phyloP scores from a whole-genome alignment of 2,888 invertebrate genomes.

The Liopterus haemorrhoidalis region DNA sequence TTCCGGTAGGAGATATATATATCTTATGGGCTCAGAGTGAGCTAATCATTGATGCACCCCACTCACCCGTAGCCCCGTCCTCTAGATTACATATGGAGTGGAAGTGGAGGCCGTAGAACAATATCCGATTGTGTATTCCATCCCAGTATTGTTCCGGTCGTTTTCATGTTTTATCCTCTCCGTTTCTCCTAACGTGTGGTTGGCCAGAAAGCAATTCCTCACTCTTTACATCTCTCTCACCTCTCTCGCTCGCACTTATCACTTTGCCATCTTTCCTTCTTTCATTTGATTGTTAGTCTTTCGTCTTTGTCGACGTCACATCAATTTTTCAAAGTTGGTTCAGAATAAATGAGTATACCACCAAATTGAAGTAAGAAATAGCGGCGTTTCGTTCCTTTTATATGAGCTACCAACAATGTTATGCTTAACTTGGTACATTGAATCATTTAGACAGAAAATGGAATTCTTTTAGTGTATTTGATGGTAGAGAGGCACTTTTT shows the following conservation, averaged over 20 bases:
- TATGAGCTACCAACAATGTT: slow-evolving; percentile 43
- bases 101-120: no score
- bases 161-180: slow-evolving; percentile 44
- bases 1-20: no score
- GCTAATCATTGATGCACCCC: no score
- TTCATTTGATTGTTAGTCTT: slow-evolving; percentile 43
- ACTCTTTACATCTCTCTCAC: slow-evolving; percentile 33
- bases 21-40: no score
- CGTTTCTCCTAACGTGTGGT: slow-evolving; percentile 40
- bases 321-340: slow-evolving; percentile 48
- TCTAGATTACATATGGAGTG: no score
- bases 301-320: slow-evolving; percentile 48
- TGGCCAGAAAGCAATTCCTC: slow-evolving; percentile 43
- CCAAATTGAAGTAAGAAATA: slow-evolving; percentile 49
- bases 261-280: slow-evolving; percentile 25
- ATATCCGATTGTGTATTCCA: slow-evolving; percentile 43
- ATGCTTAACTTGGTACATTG: slow-evolving; percentile 16
- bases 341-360: slow-evolving; percentile 48
- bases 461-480: slow-evolving; percentile 22
- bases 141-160: slow-evolving; percentile 41
- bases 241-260: slow-evolving; percentile 36
- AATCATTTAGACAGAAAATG: slow-evolving; percentile 18
- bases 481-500: no score
- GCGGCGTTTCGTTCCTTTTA: slow-evolving; percentile 49
- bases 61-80: no score